Percentiles rank a stretch among this genome's conserved stretches.
Evolutionary conservation across 1,140 invertebrate species (phyloP).

Genomic region (Lutraria rhynchaena): DNA sequence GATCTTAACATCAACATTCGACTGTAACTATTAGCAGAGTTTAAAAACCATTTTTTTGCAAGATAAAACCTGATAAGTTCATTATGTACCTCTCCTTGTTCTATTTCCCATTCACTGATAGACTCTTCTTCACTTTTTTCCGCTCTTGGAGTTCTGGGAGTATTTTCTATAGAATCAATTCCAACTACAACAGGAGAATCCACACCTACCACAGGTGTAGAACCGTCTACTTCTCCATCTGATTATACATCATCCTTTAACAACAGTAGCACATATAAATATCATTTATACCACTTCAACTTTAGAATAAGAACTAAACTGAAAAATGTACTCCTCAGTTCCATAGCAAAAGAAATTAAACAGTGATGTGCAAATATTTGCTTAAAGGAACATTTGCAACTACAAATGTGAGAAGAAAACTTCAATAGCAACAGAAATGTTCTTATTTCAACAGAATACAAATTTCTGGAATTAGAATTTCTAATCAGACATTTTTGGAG

Average conservation of each 20-base stretch:
- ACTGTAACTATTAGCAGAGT: too few species aligned
- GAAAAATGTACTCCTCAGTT: background rate
- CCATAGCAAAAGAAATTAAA: background rate
- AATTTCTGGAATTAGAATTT: too few species aligned
- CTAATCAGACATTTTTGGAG: too few species aligned
- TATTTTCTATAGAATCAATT: slow-evolving; percentile 21
- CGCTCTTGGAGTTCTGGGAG: slow-evolving; percentile 16
- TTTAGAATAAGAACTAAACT: background rate
- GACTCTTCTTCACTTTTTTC: slow-evolving; percentile 62
- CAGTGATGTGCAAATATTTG: background rate
- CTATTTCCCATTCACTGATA: slow-evolving; percentile 73
- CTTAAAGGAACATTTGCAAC: too few species aligned
- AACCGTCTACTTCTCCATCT: slow-evolving; percentile 55
- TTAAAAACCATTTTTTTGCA: too few species aligned
- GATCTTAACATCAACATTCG: too few species aligned
- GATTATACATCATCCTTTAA: slow-evolving; percentile 58
- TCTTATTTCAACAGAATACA: too few species aligned
- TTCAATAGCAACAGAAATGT: too few species aligned
- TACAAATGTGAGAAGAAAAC: too few species aligned
- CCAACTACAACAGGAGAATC: slow-evolving; percentile 16
- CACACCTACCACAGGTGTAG: slow-evolving; percentile 7
- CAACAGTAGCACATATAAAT: background rate
- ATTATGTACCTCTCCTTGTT: slow-evolving; percentile 68
- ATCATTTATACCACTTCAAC: background rate
- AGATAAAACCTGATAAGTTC: too few species aligned